Percentiles rank a stretch among this genome's conserved stretches.
phyloP scores from a whole-genome alignment of 2,888 invertebrate species.

The Mallateleia sp. region DNA sequence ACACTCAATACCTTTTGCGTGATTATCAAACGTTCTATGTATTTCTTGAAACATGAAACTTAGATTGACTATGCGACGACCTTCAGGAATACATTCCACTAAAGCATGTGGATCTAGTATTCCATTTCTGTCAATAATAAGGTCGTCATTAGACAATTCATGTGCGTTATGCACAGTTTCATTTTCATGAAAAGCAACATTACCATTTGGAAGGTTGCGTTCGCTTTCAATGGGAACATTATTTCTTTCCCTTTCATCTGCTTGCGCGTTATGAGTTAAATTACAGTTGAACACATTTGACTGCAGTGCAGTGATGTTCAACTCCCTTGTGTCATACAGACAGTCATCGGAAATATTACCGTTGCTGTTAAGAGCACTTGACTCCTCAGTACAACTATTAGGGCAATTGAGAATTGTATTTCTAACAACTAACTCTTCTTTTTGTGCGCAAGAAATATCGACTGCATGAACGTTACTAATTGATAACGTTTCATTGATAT shows the following conservation, averaged over 20 bases:
- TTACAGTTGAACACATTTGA: neutral
- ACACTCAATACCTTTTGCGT: no score
- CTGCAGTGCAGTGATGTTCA: neutral
- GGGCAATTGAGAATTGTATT: neutral
- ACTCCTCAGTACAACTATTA: neutral
- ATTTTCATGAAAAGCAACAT: neutral
- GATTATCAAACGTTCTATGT: conserved; percentile 5
- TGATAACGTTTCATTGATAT: neutral
- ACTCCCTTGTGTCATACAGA: neutral
- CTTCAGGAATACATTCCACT: conserved; percentile 1
- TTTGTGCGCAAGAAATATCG: neutral
- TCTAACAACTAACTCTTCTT: neutral
- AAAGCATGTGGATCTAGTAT: neutral
- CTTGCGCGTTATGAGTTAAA: no score
- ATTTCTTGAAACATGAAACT: conserved; percentile 11
- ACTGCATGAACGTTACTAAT: neutral
- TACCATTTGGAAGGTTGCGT: neutral
- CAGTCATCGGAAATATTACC: neutral
- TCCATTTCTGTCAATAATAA: neutral
- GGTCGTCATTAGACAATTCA: neutral
- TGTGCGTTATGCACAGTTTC: neutral
- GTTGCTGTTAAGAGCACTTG: neutral
- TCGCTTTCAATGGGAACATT: neutral
- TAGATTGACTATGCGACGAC: conserved; percentile 3
- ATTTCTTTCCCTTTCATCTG: neutral